These are phyloP conservation scores for Streblospio benedicti DNA, from an alignment of 1,140 invertebrate species.

Conservation along the genomic window DNA sequence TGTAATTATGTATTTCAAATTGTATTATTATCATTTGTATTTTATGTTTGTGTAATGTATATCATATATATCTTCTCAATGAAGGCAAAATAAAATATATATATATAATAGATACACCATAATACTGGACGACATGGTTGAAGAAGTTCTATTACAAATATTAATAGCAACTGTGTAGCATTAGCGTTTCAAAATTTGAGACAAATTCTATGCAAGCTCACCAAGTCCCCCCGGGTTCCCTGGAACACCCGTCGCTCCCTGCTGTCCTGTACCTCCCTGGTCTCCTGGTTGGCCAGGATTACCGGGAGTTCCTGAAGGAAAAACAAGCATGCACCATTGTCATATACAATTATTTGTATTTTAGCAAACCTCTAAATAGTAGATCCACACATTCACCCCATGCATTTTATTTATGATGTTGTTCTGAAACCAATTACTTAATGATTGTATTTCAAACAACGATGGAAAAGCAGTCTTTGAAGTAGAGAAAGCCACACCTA, in stretches of 20 bases:
- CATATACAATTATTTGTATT: background rate
- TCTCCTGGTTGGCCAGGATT: slow-evolving; percentile 1
- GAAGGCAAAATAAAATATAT: background rate
- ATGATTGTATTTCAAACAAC: too few relatives aligned
- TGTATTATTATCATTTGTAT: too few relatives aligned
- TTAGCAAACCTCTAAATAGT: background rate
- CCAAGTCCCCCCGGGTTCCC: background rate
- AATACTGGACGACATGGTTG: background rate
- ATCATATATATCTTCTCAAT: too few relatives aligned
- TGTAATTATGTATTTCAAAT: too few relatives aligned
- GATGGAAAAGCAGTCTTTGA: too few relatives aligned
- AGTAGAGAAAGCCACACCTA: too few relatives aligned
- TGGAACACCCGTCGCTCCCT: background rate
- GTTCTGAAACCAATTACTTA: too few relatives aligned
- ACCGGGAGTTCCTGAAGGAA: background rate
- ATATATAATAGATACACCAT: background rate
- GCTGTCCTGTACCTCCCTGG: background rate
- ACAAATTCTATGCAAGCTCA: background rate
- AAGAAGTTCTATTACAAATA: background rate
- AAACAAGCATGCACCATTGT: background rate
- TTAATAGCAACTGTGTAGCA: background rate
- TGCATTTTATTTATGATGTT: too few relatives aligned
- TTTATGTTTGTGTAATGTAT: too few relatives aligned
- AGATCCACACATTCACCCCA: too few relatives aligned
- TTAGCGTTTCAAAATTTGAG: background rate